Conservation (phyloP, 2,888 invertebrate species). For the Nipponacmea schrenckii region DNA sequence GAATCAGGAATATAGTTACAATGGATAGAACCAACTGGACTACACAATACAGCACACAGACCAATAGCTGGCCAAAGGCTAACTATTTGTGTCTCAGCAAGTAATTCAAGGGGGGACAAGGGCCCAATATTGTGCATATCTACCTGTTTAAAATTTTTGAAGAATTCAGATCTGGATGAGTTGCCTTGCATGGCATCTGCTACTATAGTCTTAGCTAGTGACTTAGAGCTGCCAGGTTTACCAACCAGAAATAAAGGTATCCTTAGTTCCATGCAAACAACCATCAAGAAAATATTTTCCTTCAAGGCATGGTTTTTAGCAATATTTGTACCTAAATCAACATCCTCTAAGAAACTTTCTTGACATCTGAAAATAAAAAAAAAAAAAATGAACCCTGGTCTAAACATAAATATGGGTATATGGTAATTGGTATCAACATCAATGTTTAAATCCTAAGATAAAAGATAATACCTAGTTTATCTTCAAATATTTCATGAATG, state of each 20-base stretch:
- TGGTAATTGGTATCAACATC: too few relatives aligned
- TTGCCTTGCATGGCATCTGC: constrained; percentile 63
- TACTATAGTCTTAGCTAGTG: constrained; percentile 64
- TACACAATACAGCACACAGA: too few relatives aligned
- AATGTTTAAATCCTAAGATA: too few relatives aligned
- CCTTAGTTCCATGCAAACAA: constrained; percentile 63
- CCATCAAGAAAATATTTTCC: constrained; percentile 67
- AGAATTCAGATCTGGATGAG: constrained; percentile 50
- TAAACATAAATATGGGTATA: too few relatives aligned
- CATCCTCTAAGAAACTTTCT: constrained; percentile 54
- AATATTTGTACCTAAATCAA: constrained; percentile 54
- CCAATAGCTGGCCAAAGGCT: too few relatives aligned
- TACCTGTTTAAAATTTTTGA: constrained; percentile 58
- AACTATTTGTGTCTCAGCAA: too few relatives aligned
- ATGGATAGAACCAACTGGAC: too few relatives aligned
- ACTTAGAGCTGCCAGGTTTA: constrained; percentile 66
- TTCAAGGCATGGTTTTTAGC: constrained; percentile 61
- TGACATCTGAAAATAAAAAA: constrained; percentile 52
- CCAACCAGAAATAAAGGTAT: constrained; percentile 66
- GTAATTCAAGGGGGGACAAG: too few relatives aligned
- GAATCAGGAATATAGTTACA: too few relatives aligned
- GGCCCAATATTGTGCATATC: too few relatives aligned
- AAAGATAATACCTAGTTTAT: too few relatives aligned
- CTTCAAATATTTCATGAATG: too few relatives aligned
- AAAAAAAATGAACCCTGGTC: background rate